These are phyloP conservation scores for Neodontobutis hainanensis DNA, from an alignment of 2,113 vertebrate genomes.

Conservation along the genomic window DNA sequence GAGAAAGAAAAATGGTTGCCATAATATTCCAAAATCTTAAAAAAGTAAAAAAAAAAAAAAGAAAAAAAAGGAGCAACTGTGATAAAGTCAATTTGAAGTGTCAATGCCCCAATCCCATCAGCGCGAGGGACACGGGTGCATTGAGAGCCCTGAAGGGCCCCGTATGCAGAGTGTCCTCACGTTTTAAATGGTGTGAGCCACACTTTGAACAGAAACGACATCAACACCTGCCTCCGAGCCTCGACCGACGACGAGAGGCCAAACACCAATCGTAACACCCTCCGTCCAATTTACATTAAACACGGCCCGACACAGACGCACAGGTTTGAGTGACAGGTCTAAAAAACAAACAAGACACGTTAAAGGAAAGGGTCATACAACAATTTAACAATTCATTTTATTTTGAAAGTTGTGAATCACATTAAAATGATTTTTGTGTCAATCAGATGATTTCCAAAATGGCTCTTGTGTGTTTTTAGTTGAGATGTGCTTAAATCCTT, in stretches of 20 bases:
- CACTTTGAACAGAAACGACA: conserved; percentile 66
- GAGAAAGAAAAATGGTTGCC: conserved; percentile 6
- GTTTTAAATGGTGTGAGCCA: conserved; percentile 80
- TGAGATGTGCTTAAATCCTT: no score
- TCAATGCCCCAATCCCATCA: conserved; percentile 59
- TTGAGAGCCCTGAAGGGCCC: conserved; percentile 44
- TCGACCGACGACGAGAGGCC: conserved; percentile 52
- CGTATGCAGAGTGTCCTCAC: conserved; percentile 76
- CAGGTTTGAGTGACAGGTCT: neutral
- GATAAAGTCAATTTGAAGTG: conserved; percentile 70
- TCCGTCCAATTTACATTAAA: neutral
- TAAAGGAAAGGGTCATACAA: neutral
- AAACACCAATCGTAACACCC: conserved; percentile 65
- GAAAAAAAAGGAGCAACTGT: conserved; percentile 18
- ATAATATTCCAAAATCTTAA: conserved; percentile 10
- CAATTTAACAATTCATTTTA: neutral
- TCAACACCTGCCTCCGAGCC: conserved; percentile 71
- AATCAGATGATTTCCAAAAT: no score
- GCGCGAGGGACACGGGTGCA: conserved; percentile 28
- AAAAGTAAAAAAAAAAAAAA: conserved; percentile 1
- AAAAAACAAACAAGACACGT: neutral
- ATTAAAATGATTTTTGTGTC: neutral
- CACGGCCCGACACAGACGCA: neutral
- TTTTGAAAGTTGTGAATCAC: neutral
- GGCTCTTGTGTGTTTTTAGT: no score